phyloP scores from a whole-genome alignment of 2,797 vertebrate species.

The Myotis daubentonii region DNA sequence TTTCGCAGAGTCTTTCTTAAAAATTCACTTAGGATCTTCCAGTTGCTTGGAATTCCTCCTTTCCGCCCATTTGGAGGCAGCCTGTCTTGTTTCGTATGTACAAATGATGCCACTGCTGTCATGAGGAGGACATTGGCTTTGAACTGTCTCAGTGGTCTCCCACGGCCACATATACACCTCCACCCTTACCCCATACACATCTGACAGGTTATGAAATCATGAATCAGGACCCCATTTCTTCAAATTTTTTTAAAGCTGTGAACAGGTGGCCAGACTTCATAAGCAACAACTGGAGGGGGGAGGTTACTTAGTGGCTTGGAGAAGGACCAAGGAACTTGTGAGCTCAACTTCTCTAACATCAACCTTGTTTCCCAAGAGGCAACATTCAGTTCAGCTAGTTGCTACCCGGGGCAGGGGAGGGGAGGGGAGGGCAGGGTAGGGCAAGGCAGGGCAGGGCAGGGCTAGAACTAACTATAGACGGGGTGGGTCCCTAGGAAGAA shows the following conservation, averaged over 20 bases:
- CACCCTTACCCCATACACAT: rapidly evolving
- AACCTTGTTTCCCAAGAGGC: slow-evolving; percentile 31
- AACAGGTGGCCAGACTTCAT: slow-evolving; percentile 66
- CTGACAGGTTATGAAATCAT: slow-evolving; percentile 33
- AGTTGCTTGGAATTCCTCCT: background rate
- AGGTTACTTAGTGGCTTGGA: slow-evolving; percentile 68
- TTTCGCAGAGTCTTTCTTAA: background rate
- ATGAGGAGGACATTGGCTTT: background rate
- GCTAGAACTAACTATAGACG: background rate
- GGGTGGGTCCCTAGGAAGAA: background rate
- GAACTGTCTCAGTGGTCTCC: background rate
- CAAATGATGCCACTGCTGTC: background rate
- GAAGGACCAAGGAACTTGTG: slow-evolving; percentile 30
- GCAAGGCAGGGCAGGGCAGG: background rate
- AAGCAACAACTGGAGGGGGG: slow-evolving; percentile 49
- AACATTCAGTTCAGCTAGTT: slow-evolving; percentile 57
- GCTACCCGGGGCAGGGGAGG: background rate
- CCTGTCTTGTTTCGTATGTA: background rate
- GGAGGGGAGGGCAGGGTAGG: background rate
- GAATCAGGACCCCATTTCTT: slow-evolving; percentile 7
- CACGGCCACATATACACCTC: rapidly evolving
- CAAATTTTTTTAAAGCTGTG: background rate
- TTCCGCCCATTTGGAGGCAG: background rate
- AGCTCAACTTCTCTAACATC: slow-evolving; percentile 52
- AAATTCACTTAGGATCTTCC: background rate